Percentiles rank a stretch among this genome's conserved stretches.
phyloP scores from a whole-genome alignment of 2,113 vertebrate genomes.

The Lepus americanus region DNA sequence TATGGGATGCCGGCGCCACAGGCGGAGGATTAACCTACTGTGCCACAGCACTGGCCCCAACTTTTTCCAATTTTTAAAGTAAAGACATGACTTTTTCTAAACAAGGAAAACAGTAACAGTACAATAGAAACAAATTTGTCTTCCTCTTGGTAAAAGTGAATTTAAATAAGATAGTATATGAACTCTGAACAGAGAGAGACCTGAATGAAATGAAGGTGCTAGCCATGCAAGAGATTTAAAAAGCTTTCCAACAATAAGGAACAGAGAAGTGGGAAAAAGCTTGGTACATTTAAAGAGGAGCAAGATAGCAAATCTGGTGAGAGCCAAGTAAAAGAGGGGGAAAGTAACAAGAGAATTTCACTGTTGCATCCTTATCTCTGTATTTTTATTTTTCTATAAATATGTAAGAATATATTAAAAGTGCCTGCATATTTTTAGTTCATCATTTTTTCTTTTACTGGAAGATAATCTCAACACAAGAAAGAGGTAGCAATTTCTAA shows the following conservation, averaged over 20 bases:
- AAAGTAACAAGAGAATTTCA: conserved; percentile 34
- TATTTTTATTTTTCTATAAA: conserved; percentile 35
- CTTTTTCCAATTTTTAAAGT: conserved; percentile 35
- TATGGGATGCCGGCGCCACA: no score
- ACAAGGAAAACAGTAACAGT: conserved; percentile 10
- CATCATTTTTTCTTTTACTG: conserved; percentile 27
- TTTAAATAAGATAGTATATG: conserved; percentile 34
- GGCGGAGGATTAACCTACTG: no score
- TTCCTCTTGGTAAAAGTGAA: background rate
- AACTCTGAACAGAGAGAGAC: conserved; percentile 52
- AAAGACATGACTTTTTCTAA: conserved; percentile 31
- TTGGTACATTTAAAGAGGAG: background rate
- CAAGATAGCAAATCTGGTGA: background rate
- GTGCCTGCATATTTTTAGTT: conserved; percentile 61
- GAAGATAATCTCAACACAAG: conserved; percentile 27
- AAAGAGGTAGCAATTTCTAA: conserved; percentile 52
- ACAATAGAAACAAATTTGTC: background rate
- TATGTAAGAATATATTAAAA: conserved; percentile 66
- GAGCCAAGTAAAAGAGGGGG: background rate
- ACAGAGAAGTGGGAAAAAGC: background rate
- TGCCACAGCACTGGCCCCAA: no score
- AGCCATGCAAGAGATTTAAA: conserved; percentile 5
- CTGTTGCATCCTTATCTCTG: conserved; percentile 26
- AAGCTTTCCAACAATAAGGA: conserved; percentile 34
- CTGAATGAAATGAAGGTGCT: conserved; percentile 41